phyloP scores from a whole-genome alignment of 2,113 vertebrate genomes.

The Syngnathoides biaculeatus region DNA sequence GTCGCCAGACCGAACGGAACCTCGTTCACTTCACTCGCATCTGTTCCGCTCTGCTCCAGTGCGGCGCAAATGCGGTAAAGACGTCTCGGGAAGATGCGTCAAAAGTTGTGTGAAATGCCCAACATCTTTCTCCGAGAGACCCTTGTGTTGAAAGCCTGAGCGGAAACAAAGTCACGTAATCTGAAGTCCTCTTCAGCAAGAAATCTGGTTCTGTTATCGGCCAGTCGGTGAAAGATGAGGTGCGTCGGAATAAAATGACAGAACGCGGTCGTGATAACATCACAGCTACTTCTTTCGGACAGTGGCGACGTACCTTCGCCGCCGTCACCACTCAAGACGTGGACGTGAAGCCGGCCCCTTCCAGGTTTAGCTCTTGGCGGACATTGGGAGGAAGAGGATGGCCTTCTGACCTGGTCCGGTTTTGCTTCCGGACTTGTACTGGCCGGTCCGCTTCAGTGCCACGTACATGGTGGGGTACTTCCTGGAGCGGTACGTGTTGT shows the following conservation, averaged over 20 bases:
- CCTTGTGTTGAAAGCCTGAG: background rate
- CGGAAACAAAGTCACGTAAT: background rate
- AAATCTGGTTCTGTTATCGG: constrained; percentile 5
- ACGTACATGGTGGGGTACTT: constrained; percentile 95
- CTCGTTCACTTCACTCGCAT: background rate
- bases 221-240: background rate
- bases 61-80: background rate
- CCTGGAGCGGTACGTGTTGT: constrained; percentile 95
- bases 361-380: constrained; percentile 83
- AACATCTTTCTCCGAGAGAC: background rate
- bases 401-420: constrained; percentile 96
- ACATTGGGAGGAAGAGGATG: constrained; percentile 97
- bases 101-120: background rate
- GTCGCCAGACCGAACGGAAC: background rate
- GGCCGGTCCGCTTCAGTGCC: constrained; percentile 92
- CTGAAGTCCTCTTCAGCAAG: constrained; percentile 4
- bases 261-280: constrained; percentile 32
- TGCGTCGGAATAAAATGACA: constrained; percentile 19
- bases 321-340: constrained; percentile 46
- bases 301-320: constrained; percentile 33
- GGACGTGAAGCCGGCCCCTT: background rate
- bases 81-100: background rate
- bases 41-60: background rate
- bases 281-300: constrained; percentile 52
- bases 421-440: constrained; percentile 89